These are phyloP conservation scores for Rachycentron canadum DNA, from an alignment of 2,797 vertebrate species.

Conservation along the genomic window DNA sequence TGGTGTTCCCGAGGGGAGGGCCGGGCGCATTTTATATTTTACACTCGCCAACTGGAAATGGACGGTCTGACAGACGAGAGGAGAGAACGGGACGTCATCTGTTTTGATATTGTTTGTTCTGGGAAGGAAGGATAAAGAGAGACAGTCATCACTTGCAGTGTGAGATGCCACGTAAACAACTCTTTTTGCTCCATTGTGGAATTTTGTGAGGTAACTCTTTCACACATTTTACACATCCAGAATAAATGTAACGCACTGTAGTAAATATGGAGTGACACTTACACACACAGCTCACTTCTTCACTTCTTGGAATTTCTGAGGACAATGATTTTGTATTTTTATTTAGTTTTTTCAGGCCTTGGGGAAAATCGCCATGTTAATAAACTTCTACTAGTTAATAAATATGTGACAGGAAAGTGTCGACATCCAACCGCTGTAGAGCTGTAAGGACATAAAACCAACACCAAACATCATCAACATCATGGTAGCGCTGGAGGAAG, in stretches of 20 bases:
- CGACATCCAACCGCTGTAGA: background rate
- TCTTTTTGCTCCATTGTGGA: background rate
- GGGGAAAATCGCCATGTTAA: no score
- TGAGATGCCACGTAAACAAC: background rate
- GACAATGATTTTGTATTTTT: background rate
- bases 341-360: background rate
- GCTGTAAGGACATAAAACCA: background rate
- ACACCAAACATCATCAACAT: background rate
- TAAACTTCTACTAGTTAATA: no score
- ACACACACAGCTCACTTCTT: background rate
- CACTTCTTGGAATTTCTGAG: background rate
- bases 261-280: background rate
- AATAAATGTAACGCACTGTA: no score
- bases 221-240: no score
- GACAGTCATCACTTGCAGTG: background rate
- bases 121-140: slow-evolving; percentile 1
- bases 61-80: slow-evolving; percentile 24
- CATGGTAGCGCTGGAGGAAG: background rate
- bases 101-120: slow-evolving; percentile 13
- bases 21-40: slow-evolving; percentile 66
- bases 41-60: slow-evolving; percentile 62
- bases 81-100: slow-evolving; percentile 20
- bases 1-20: slow-evolving; percentile 40
- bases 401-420: no score
- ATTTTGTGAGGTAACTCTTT: no score